These are phyloP conservation scores for Dunckerocampus dactyliophorus DNA, from an alignment of 2,113 vertebrate species.

Conservation along the genomic window DNA sequence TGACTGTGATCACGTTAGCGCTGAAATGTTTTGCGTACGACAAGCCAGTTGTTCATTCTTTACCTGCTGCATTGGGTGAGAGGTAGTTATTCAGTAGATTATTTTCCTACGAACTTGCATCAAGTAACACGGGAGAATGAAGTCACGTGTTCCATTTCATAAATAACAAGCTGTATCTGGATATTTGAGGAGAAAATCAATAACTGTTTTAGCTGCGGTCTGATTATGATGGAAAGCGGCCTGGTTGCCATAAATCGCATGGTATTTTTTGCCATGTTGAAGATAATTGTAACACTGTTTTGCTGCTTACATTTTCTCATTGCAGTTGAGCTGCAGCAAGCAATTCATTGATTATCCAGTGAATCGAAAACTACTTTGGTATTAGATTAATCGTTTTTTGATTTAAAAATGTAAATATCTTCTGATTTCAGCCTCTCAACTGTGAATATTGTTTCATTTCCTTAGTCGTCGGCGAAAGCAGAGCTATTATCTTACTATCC, in stretches of 20 bases:
- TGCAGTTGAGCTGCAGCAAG: not conserved
- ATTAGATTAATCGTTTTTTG: no score
- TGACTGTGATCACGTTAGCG: conserved; percentile 24
- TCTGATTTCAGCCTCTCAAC: no score
- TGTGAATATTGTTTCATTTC: no score
- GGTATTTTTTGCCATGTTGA: conserved; percentile 48
- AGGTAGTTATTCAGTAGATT: not conserved
- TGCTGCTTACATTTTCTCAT: not conserved
- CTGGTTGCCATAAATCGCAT: no score
- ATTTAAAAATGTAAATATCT: no score
- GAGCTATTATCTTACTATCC: no score
- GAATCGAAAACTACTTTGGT: no score
- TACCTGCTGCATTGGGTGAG: not conserved
- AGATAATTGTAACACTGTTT: conserved; percentile 66
- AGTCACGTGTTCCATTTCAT: conserved; percentile 39
- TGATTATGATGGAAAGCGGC: no score
- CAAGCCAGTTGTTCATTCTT: not conserved
- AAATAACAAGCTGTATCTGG: conserved; percentile 71
- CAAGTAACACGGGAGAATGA: not conserved
- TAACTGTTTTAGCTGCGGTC: no score
- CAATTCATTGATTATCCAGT: no score
- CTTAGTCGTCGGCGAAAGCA: no score
- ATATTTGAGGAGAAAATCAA: conserved; percentile 71
- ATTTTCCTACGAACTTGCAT: not conserved
- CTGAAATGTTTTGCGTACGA: conserved; percentile 12